phyloP scores from a whole-genome alignment of 2,797 vertebrate genomes.

The Pangasius djambal region DNA sequence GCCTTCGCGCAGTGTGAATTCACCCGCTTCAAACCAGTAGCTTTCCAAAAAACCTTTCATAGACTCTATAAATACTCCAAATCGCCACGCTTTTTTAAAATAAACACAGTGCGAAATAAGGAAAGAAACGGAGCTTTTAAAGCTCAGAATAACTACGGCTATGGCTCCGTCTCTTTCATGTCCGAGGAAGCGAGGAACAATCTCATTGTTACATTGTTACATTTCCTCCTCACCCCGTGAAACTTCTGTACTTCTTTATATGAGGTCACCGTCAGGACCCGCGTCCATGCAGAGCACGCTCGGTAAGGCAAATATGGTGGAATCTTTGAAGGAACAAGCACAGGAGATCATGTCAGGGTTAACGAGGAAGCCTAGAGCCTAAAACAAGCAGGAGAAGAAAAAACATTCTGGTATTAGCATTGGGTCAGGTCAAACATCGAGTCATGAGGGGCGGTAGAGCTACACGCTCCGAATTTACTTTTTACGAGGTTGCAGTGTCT shows the following conservation, averaged over 20 bases:
- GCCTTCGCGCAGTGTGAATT: constrained; percentile 52
- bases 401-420: neutral
- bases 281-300: constrained; percentile 5
- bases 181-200: constrained; percentile 80
- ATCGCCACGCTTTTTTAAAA: constrained; percentile 69
- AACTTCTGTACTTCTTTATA: constrained; percentile 77
- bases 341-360: constrained; percentile 7
- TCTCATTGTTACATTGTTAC: constrained; percentile 86
- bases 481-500: neutral
- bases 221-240: constrained; percentile 79
- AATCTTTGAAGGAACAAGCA: neutral
- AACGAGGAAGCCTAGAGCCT: neutral
- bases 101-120: constrained; percentile 78
- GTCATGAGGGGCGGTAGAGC: neutral
- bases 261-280: constrained; percentile 67
- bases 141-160: constrained; percentile 74
- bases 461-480: neutral
- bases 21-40: constrained; percentile 57
- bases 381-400: neutral
- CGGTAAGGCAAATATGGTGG: neutral
- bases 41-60: constrained; percentile 66
- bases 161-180: constrained; percentile 78
- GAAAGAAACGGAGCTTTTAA: constrained; percentile 74
- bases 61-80: constrained; percentile 74
- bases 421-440: constrained; percentile 1